phyloP scores from a whole-genome alignment of 2,888 invertebrate genomes.

The Brenthis ino region DNA sequence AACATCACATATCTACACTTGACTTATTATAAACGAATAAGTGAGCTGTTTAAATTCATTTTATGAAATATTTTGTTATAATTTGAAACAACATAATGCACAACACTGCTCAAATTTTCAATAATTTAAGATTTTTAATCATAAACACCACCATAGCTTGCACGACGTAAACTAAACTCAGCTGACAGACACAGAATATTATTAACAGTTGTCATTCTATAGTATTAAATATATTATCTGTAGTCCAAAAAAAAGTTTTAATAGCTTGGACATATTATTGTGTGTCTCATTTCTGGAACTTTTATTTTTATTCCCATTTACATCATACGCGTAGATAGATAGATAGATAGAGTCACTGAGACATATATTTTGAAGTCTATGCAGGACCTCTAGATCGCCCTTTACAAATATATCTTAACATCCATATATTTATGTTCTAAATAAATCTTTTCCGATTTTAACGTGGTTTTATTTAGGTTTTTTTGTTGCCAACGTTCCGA shows the following conservation, averaged over 20 bases:
- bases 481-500: no score
- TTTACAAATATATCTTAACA: no score
- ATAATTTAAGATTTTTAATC: conserved; percentile 47
- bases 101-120: conserved; percentile 46
- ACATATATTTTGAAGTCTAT: no score
- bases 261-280: no score
- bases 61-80: conserved; percentile 6
- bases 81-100: conserved; percentile 42
- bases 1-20: conserved; percentile 26
- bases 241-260: neutral
- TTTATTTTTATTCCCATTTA: no score
- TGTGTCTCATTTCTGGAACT: no score
- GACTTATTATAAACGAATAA: conserved; percentile 19
- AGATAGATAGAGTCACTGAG: no score
- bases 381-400: no score
- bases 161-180: conserved; percentile 51
- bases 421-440: no score
- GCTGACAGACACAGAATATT: conserved; percentile 44
- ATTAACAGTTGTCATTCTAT: conserved; percentile 4
- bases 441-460: no score
- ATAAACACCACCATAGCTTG: conserved; percentile 72
- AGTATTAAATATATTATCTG: conserved; percentile 4
- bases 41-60: conserved; percentile 22
- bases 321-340: no score
- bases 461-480: no score